Evolutionary conservation across 2,113 vertebrate species (phyloP).

Genomic region (Morone chrysops): DNA sequence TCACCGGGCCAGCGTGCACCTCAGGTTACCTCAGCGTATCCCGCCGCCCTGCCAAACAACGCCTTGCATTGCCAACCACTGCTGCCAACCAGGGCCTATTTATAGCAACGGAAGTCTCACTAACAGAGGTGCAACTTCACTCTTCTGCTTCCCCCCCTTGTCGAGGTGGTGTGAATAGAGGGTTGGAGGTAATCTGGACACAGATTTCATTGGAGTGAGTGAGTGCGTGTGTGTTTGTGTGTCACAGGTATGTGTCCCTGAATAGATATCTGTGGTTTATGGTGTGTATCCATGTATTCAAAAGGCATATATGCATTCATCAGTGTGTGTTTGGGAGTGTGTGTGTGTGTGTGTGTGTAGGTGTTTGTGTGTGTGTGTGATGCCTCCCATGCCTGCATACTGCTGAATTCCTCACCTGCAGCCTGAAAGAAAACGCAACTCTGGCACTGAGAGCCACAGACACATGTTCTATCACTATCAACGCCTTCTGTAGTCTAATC

Average conservation of each 20-base stretch:
- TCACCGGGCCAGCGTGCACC: background rate
- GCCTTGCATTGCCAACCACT: slow-evolving; percentile 1
- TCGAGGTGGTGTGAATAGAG: slow-evolving; percentile 39
- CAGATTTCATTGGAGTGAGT: background rate
- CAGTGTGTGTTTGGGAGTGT: background rate
- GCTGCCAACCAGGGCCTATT: slow-evolving; percentile 45
- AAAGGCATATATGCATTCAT: background rate
- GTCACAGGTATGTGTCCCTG: slow-evolving; percentile 1
- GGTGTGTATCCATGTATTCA: background rate
- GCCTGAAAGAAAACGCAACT: slow-evolving; percentile 55
- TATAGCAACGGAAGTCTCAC: slow-evolving; percentile 65
- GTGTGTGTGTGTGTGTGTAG: slow-evolving; percentile 1
- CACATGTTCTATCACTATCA: background rate
- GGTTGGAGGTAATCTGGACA: slow-evolving; percentile 27
- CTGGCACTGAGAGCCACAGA: slow-evolving; percentile 26
- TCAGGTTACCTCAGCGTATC: slow-evolving; percentile 35
- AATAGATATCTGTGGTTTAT: slow-evolving; percentile 1
- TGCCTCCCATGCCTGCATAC: slow-evolving; percentile 11
- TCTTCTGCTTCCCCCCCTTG: background rate
- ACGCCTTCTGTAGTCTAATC: background rate
- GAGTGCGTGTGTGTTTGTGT: background rate
- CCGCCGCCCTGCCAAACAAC: slow-evolving; percentile 40
- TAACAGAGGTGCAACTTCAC: slow-evolving; percentile 29
- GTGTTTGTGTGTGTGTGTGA: background rate
- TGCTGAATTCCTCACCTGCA: slow-evolving; percentile 66